Percentiles rank a stretch among this genome's conserved stretches.
Evolutionary conservation across 2,888 invertebrate genomes (phyloP).

Genomic region (Rutpela maculata): DNA sequence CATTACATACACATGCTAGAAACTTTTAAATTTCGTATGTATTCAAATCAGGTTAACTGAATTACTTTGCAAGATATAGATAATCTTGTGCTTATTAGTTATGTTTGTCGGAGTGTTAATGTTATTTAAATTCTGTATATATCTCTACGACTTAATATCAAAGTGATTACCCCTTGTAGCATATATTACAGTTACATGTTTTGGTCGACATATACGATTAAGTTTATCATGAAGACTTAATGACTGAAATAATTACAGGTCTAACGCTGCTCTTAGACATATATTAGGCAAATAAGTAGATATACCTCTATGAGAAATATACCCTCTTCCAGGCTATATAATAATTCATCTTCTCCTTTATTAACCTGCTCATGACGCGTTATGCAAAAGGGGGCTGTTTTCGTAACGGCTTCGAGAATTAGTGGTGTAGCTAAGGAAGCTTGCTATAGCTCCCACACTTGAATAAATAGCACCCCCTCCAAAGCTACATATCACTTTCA

Average conservation of each 20-base stretch:
- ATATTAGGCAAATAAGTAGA: constrained; percentile 49
- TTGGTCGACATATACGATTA: constrained; percentile 21
- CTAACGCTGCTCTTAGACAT: constrained; percentile 41
- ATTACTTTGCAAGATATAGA: too few species aligned
- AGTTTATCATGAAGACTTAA: constrained; percentile 34
- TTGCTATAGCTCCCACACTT: constrained; percentile 39
- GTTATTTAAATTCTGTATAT: not conserved
- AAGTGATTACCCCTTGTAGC: not conserved
- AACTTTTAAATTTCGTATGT: too few species aligned
- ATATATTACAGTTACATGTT: constrained; percentile 14
- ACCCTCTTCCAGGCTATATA: constrained; percentile 55
- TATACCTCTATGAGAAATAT: constrained; percentile 53
- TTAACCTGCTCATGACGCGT: constrained; percentile 60
- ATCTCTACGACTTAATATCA: not conserved
- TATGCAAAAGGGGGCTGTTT: constrained; percentile 52
- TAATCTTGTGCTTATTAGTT: too few species aligned
- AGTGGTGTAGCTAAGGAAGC: constrained; percentile 43
- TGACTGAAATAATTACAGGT: constrained; percentile 41
- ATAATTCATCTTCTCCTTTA: constrained; percentile 60
- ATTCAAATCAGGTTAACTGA: too few species aligned
- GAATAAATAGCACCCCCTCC: constrained; percentile 39
- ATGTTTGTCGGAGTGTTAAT: too few species aligned
- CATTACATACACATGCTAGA: too few species aligned
- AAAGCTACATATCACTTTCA: constrained; percentile 38
- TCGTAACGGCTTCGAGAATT: constrained; percentile 51